These are phyloP conservation scores for Trachelipus rathkii DNA, from an alignment of 1,140 invertebrate species.

Conservation along the genomic window DNA sequence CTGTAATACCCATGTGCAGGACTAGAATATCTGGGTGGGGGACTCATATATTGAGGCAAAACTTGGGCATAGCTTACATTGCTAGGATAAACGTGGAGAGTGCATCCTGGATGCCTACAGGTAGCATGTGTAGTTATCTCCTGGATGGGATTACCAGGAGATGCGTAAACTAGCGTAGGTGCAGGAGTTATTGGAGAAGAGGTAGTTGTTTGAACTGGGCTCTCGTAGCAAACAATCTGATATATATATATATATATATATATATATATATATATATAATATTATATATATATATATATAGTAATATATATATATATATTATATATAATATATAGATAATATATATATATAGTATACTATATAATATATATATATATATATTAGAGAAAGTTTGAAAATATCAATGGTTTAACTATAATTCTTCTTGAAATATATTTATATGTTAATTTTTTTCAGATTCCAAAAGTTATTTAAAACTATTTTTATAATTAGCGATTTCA, in stretches of 20 bases:
- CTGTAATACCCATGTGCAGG: neutral
- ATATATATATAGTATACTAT: neutral
- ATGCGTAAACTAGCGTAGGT: conserved; percentile 7
- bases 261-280: neutral
- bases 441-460: no score
- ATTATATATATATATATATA: neutral
- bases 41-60: conserved; percentile 19
- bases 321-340: neutral
- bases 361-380: neutral
- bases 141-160: conserved; percentile 16
- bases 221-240: conserved; percentile 29
- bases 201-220: conserved; percentile 9
- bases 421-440: no score
- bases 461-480: no score
- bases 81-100: conserved; percentile 18
- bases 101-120: conserved; percentile 25
- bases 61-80: conserved; percentile 23
- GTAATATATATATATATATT: neutral
- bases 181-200: conserved; percentile 18
- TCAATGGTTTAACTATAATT: no score
- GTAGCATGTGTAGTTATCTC: neutral
- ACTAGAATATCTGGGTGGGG: conserved; percentile 21
- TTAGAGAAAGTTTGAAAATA: neutral
- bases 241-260: no score
- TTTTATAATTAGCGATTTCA: no score